Conservation (phyloP, 2,888 invertebrate genomes). For the Gibbula magus region DNA sequence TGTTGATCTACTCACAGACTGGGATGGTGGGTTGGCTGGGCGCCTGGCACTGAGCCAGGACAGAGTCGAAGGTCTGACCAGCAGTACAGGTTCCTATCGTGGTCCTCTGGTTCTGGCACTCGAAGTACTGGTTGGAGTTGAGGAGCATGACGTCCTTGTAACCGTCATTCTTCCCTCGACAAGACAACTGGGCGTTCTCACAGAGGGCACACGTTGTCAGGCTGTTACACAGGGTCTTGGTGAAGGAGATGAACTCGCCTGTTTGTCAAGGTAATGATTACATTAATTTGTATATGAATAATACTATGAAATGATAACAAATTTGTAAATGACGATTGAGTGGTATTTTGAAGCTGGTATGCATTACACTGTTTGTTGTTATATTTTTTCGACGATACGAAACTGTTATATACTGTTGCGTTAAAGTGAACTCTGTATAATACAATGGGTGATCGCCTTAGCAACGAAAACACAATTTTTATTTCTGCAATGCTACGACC, state of each 20-base stretch:
- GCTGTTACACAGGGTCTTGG: background rate
- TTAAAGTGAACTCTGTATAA: too few species aligned
- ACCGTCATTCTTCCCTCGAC: background rate
- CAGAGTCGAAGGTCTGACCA: background rate
- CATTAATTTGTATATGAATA: too few species aligned
- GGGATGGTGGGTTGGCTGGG: background rate
- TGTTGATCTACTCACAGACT: background rate
- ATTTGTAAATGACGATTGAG: too few species aligned
- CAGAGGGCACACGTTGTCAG: slow-evolving; percentile 1
- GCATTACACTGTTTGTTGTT: too few species aligned
- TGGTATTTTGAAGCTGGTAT: too few species aligned
- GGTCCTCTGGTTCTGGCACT: slow-evolving; percentile 10
- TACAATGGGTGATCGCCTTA: too few species aligned
- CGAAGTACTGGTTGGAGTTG: background rate
- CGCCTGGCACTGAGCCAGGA: background rate
- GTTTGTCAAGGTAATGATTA: too few species aligned
- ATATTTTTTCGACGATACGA: too few species aligned
- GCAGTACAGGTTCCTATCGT: background rate
- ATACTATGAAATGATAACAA: too few species aligned
- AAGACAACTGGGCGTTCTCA: background rate
- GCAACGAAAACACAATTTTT: too few species aligned
- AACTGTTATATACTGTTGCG: too few species aligned
- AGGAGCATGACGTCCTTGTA: slow-evolving; percentile 9
- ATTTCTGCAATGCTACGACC: too few species aligned
- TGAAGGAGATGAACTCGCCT: slow-evolving; percentile 12